Evolutionary conservation across 1,140 invertebrate species (phyloP), one percentile per base, ranked within the genome.

Genomic region (Papilio polyxenes): DNA sequence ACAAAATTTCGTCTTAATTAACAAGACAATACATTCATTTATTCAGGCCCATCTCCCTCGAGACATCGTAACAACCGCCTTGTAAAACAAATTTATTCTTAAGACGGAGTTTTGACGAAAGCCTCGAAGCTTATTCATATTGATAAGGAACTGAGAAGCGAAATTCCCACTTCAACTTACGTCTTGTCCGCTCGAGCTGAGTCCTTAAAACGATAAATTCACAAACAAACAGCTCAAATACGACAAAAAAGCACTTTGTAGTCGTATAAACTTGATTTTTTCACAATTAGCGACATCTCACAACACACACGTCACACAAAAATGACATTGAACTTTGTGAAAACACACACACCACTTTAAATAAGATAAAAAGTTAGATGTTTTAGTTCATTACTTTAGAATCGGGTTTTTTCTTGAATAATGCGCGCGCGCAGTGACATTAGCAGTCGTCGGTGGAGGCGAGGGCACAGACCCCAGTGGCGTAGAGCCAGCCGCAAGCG

Each of bases 381-480:
- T 76, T 62, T 78, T 79, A 49, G 4, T 37, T 59, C 31, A 15
- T 78, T 48, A 65, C 9, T 7, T 69, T 40, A 59, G 37, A 59
- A 78, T 78, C 76, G 51, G 20, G 48, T 77, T 77, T 75, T 72
- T 78, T 17, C 31, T 72, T 72, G 65, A 74, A n/a, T 40, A 72
- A 49, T 87, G 88, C 88, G 90, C 90, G 82, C 53, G 82, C 87
- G 90, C 88, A 87, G 75, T 75, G 83, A 86, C 78, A 83, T 86
- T 78, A 83, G 77, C 77, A 74, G 56, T 51, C 84, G 84, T 77
- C 77, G 69, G 56, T 59, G 83, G 84, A 80, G 79, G 85, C 79
- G 90, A 87, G 92, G 91, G 91, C 93, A 93, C 86, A 87, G 90
- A 94, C 92, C 91, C 90, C 87, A 69, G 82, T 80, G 59, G 11